Base-by-base conservation (phyloP, 2,888 invertebrate genomes). In the Sussaba pulchella region DNA sequence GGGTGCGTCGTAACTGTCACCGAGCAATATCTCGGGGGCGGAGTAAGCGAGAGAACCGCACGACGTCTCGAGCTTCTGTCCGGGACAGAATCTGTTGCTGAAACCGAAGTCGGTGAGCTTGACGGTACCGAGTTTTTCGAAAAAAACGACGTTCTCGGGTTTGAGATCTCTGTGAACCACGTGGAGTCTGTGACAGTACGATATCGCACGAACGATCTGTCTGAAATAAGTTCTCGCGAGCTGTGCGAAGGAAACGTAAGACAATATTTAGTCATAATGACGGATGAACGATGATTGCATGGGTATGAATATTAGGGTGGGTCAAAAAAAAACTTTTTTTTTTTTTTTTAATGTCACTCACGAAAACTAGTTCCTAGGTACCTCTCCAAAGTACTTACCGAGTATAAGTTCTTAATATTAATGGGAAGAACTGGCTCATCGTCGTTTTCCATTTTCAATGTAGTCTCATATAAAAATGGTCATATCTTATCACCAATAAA, bases 71-170 rank as follows among this genome's bases (percentile, higher is more conserved):
- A 99, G 93, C 92, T 99, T 98, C 93, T 98, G 98, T 64, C 99
- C 99, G 21, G 99, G 99, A 90, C 96, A 97, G 93, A 97, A 97
- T 93, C 96, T 96, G 94, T 99, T 99, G 93, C 99, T 99, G 90
- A 96, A 96, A 85, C 99, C 99, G 94, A 99, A 99, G 93, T 99
- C 99, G 81, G 99, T 99, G 91, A 99, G 94, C 94, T 99, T 99
- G 39, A 99, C 99, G 92, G 98, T 95, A 76, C 98, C 98, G 88
- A 98, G 94, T 93, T 98, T 98, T 93, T 99, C 98, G 93, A 99
- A 99, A 93, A 99, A 99, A 64, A 99, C 99, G 78, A 99, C 99
- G 94, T 99, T 99, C 93, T 99, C 99, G 12, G 99, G 99, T 93
- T 99, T 99, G 85, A 99, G 94, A 93, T 99, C 99, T 85, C 99